phyloP scores from a whole-genome alignment of 2,113 vertebrate genomes.

The Alethe diademata region DNA sequence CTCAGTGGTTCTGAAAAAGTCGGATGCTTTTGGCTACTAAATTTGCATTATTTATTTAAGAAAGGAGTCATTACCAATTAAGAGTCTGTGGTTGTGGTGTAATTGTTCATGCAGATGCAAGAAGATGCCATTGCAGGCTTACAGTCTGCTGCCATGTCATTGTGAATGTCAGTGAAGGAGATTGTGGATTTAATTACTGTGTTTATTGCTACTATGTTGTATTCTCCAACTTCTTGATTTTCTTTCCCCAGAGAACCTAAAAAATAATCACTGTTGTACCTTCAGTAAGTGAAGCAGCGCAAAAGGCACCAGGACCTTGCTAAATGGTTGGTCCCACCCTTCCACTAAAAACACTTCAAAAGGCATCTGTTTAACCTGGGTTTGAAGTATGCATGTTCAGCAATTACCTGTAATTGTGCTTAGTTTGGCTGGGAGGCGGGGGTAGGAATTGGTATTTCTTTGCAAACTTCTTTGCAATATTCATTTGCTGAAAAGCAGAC shows the following conservation, averaged over 20 bases:
- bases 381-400: background rate
- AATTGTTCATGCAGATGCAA: background rate
- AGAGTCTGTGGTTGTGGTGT: background rate
- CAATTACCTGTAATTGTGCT: background rate
- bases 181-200: slow-evolving; percentile 22
- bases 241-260: background rate
- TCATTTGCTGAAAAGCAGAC: background rate
- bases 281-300: background rate
- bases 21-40: background rate
- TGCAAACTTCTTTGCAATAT: background rate
- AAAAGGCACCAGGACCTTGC: background rate
- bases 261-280: background rate
- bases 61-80: background rate
- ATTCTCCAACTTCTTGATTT: background rate
- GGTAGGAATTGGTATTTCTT: background rate
- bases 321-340: background rate
- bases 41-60: slow-evolving; percentile 24
- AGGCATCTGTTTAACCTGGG: background rate
- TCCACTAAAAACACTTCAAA: background rate
- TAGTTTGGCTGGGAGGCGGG: background rate
- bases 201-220: slow-evolving; percentile 12
- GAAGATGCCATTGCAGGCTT: background rate
- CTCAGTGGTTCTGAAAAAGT: slow-evolving; percentile 34
- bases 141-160: slow-evolving; percentile 9
- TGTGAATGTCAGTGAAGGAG: background rate